Evolutionary conservation across 2,797 vertebrate species (phyloP), one percentile per base, ranked within the genome.

Genomic region (Amphiprion clarkii): DNA sequence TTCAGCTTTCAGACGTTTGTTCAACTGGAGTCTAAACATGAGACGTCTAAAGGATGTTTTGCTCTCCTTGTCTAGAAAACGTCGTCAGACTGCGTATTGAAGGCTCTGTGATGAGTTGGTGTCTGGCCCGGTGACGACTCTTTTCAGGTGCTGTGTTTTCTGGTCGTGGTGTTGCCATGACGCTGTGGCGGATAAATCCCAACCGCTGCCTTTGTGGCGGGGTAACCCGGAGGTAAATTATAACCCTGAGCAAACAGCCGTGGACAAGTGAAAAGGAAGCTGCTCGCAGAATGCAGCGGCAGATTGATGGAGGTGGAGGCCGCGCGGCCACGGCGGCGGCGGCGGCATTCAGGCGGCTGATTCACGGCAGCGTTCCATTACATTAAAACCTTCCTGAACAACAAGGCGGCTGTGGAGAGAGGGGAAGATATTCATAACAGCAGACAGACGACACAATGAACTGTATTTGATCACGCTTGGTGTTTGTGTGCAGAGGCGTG

Each of bases 151-250:
- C 36, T 55, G 82, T 69, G 74, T 76, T 31, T 67, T 53, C 63
- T 54, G 67, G 23, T 12, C 46, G 25, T 76, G 83, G 21, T 7
- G 94, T 95, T 92, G 83, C 91, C 93, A 80, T 83, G 94, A 68
- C 80, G 59, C 60, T 67, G 52, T 67, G 52, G 66, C 69, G 78
- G 84, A 92, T 88, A 89, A 92, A 88, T 81, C 89, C 84, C 87
- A 76, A 84, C 84, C 57, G 78, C 79, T 83, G 64, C 86, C 87
- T 93, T 93, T 94, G 92, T 93, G 85, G 79, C 64, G 82, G 88
- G 76, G 91, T 87, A 91, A 94, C 92, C 91, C 74, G 69, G 90
- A 94, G 93, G 92, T 95, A 94, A 95, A 93, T 95, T 95, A 95
- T 93, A 78, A 86, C 88, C 80, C 89, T 92, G 89, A 92, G 94